Base-by-base conservation (phyloP, 1,140 invertebrate genomes). In the Thaumetopoea pityocampa region DNA sequence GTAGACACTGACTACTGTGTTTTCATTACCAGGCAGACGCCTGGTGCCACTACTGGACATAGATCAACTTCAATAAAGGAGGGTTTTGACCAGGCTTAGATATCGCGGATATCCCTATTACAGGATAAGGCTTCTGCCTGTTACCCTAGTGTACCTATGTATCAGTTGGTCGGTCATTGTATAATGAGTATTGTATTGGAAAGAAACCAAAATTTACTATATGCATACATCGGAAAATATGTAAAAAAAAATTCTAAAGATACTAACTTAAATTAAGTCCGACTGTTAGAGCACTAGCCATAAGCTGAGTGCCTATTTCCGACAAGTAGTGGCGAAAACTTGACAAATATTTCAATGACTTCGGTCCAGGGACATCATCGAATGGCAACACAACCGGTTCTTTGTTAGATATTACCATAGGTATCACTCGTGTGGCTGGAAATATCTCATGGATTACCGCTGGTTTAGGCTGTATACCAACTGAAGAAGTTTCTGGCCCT, bases 321-420 rank as follows among this genome's bases (percentile, higher is more conserved):
- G 89, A 88, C 41, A 90, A 66, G 65, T 88, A 88, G 58, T 85
- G 82, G 74, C 89, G 89, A 37, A 88, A 78, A 47, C 81, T 88
- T 4, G 89, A 85, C 46, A 89, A 78, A 14, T 88, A 61, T 51
- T 87, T 87, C 2, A 90, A 67, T 9, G 87, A 65, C 16, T 77
- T 81, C 0, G 90, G 90, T 2, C 90, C 89, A 2, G 90, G 90
- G 12, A 91, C 82, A 1, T 89, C 87, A 38, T 90, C 88, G 54
- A 90, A 90, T 0, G 87, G 62, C 10, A 87, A 61, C 23, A 84
- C 52, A 9, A 72, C 51, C 3, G 53, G 52, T 17, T 78, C 71
- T 22, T 66, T 79, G 35, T 63, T 59, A 30, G 48, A 50, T 28
- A 76, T 35, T 7, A 78, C 38, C 52, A 76, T 66, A 22, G 77